Base-by-base conservation (phyloP, 2,888 invertebrate species). In the Melanargia galathea region DNA sequence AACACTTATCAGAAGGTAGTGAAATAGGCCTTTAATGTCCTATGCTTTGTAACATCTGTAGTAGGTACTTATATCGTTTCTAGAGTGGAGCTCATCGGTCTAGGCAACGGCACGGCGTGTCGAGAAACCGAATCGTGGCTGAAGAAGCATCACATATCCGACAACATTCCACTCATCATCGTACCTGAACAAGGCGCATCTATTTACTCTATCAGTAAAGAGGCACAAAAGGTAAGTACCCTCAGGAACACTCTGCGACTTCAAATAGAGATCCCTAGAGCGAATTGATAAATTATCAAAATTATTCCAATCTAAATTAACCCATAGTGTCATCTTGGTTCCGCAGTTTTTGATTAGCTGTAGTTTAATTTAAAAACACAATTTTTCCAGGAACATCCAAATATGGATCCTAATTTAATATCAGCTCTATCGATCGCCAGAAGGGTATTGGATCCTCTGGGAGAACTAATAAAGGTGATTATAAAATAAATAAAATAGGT, bases 161-260 rank as follows among this genome's bases (percentile, higher is more conserved):
- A 93, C 8, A 87, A 93, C 66, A 92, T 96, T 5, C 93, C 93
- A 1, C 95, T 95, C 71, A 95, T 97, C 52, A 97, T 98, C 70
- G 96, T 98, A 0, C 96, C 95, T 59, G 98, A 98, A 84, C 94
- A 95, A 76, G 98, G 98, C 0, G 97, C 97, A 0, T 98, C 98
- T 0, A 95, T 98, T 74, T 98, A 98, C 83, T 98, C 98, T 11
- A 95, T 97, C 64, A 95, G 97, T 70, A 92, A 94, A 51, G 94
- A 96, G 79, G 98, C 98, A 0, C 93, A 94, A 71, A 94, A 94
- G 84, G 92, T 92, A 78, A 63, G n/a, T 40, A 35, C n/a, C 43
- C 2, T 59, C 40, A 52, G 13, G 35, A 51, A 46, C 11, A 48
- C 26, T 30, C n/a, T n/a, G n/a, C n/a, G n/a, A n/a, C n/a, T n/a